A percentile compares a stretch with the other conserved stretches of the same genome.
These are phyloP conservation scores for Yponomeuta cagnagella DNA, from an alignment of 2,888 invertebrate genomes.

Conservation along the genomic window DNA sequence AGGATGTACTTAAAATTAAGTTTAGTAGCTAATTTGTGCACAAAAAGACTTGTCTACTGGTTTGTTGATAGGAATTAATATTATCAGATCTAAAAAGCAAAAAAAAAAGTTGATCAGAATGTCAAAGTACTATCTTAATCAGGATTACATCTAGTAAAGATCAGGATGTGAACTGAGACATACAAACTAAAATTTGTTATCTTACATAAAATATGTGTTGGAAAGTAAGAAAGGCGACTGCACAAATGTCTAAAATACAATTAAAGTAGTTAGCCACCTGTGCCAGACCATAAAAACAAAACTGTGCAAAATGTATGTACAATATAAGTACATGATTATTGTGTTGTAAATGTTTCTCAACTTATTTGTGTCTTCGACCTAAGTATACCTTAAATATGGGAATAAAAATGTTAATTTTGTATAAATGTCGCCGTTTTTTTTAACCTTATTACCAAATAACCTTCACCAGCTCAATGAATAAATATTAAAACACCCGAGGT, in stretches of 20 bases:
- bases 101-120: too few species aligned
- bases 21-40: not conserved
- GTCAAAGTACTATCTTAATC: too few species aligned
- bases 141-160: too few species aligned
- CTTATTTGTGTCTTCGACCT: conserved; percentile 12
- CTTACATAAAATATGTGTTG: too few species aligned
- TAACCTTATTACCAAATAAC: not conserved
- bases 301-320: too few species aligned
- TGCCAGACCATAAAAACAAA: not conserved
- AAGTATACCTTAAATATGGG: conserved; percentile 14
- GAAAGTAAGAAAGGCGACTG: too few species aligned
- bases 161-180: too few species aligned
- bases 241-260: too few species aligned
- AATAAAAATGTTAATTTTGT: conserved; percentile 26
- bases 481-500: too few species aligned
- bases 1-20: not conserved
- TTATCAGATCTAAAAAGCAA: not conserved
- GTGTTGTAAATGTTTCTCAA: conserved; percentile 15
- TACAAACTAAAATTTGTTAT: too few species aligned
- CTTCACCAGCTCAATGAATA: too few species aligned
- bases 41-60: not conserved
- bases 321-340: not conserved
- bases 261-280: not conserved
- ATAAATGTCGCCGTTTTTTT: conserved; percentile 15
- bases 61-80: not conserved